A percentile compares a stretch with the other conserved stretches of the same genome.
Evolutionary conservation across 1,140 invertebrate species (phyloP).

Genomic region (Drosophila obscura): DNA sequence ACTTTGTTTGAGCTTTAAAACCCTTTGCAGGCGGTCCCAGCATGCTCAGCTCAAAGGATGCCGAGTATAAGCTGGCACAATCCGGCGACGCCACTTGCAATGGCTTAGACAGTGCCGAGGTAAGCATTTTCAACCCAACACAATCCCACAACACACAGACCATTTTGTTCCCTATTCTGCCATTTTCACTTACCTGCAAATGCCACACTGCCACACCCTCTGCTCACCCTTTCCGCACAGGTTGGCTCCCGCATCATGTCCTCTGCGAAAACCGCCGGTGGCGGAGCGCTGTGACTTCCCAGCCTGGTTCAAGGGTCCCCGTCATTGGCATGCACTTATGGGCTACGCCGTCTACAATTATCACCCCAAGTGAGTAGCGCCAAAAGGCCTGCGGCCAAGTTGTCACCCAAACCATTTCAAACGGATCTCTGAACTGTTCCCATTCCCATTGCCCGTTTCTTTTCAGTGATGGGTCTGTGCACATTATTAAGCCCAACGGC

Average conservation of each 20-base stretch:
- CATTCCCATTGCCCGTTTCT: constrained; percentile 7
- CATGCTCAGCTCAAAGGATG: constrained; percentile 83
- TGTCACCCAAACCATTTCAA: constrained; percentile 59
- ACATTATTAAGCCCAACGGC: constrained; percentile 83
- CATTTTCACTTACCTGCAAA: constrained; percentile 51
- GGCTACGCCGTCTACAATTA: constrained; percentile 83
- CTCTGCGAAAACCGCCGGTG: constrained; percentile 78
- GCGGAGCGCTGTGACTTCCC: constrained; percentile 83
- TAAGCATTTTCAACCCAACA: constrained; percentile 54
- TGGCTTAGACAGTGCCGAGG: constrained; percentile 90
- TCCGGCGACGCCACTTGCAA: constrained; percentile 95
- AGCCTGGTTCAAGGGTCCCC: constrained; percentile 83
- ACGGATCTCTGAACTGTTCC: constrained; percentile 18
- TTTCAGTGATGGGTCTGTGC: constrained; percentile 83
- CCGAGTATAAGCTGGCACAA: constrained; percentile 92
- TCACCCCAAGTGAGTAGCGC: constrained; percentile 82
- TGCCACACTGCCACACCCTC: constrained; percentile 5
- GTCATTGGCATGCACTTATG: constrained; percentile 83
- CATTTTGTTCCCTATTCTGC: constrained; percentile 3
- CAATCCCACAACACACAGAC: background rate
- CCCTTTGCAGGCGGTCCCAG: constrained; percentile 70
- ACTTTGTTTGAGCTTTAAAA: constrained; percentile 51
- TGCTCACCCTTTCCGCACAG: constrained; percentile 40
- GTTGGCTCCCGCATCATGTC: constrained; percentile 84
- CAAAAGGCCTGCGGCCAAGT: constrained; percentile 47